Evolutionary conservation across 2,113 vertebrate genomes (phyloP).

Genomic region (Cochlearius cochlearius): DNA sequence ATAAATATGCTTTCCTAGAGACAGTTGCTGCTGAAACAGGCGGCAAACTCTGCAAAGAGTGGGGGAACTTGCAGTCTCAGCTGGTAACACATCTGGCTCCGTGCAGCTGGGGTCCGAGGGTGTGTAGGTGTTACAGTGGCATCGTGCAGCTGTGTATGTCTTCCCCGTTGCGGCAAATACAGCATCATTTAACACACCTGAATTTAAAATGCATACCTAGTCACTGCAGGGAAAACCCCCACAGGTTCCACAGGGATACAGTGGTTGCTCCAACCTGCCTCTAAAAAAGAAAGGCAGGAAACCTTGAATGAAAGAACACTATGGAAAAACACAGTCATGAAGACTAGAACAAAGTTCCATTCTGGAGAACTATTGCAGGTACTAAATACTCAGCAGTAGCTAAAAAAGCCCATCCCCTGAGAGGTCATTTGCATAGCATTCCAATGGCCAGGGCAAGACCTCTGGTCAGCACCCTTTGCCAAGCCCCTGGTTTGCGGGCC

Average conservation of each 20-base stretch:
- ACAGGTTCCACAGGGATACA: neutral
- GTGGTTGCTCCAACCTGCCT: neutral
- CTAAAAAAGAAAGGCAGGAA: neutral
- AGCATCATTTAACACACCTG: neutral
- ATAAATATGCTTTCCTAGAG: slow-evolving; percentile 46
- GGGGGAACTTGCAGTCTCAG: neutral
- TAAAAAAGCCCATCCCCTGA: neutral
- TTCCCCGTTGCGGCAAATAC: neutral
- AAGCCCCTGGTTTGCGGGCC: neutral
- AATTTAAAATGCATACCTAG: neutral
- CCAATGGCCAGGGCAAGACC: neutral
- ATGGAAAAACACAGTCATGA: neutral
- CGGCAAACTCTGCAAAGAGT: neutral
- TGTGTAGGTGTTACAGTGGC: neutral
- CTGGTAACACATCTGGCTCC: neutral
- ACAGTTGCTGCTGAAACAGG: neutral
- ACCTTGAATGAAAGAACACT: neutral
- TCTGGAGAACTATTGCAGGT: neutral
- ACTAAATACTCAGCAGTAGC: neutral
- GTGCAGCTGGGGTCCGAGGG: neutral
- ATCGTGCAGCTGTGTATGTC: neutral
- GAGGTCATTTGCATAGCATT: neutral
- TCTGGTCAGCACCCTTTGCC: neutral
- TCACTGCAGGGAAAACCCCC: neutral
- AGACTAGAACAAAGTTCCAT: neutral